Base-by-base conservation (phyloP, 2,888 invertebrate species). In the Liposcelis brunnea region DNA sequence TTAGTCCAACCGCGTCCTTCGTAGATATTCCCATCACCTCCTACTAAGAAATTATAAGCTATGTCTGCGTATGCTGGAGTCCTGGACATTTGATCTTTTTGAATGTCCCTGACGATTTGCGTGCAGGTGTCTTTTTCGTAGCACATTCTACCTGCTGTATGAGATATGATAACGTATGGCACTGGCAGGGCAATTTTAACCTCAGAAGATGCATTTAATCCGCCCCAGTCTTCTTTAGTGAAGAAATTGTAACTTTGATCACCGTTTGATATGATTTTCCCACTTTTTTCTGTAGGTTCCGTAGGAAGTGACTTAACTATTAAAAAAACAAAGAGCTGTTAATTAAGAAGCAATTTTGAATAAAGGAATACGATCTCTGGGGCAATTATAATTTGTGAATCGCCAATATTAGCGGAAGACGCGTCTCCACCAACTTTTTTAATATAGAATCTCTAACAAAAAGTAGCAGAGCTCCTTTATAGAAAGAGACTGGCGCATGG, bases 11-110 rank as follows among this genome's bases (percentile, higher is more conserved):
- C 40, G 4, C 40, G 3, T 11, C 40, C 40, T 40, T 40, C 40
- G 40, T 40, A 40, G 19, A 40, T 40, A 11, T 40, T 19, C 16
- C 40, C 40, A 18, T 40, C 40, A 5, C 40, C 40, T n/a, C 40
- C 40, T 10, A 40, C 40, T 10, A 40, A 7, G 19, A 40, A 40
- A 19, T 19, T 40, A 18, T 19, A 40, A 21, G 18, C 19, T 5
- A 40, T 40, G 40, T 40, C 40, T 6, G 40, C 40, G 15, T 15
- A 40, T 8, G 37, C 8, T 7, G 37, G 37, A n/a, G 4, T 40
- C 15, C 40, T 16, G 15, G 40, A 40, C 18, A 40, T 4, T 6
- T 40, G 40, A 11, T 40, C 7, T 21, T 19, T 14, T 40, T 40
- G 40, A 18, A 19, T 40, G 4, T 19, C 40, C 12, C 40, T 7